Base-by-base conservation (phyloP, 2,113 vertebrate genomes). In the Anoplopoma fimbria region DNA sequence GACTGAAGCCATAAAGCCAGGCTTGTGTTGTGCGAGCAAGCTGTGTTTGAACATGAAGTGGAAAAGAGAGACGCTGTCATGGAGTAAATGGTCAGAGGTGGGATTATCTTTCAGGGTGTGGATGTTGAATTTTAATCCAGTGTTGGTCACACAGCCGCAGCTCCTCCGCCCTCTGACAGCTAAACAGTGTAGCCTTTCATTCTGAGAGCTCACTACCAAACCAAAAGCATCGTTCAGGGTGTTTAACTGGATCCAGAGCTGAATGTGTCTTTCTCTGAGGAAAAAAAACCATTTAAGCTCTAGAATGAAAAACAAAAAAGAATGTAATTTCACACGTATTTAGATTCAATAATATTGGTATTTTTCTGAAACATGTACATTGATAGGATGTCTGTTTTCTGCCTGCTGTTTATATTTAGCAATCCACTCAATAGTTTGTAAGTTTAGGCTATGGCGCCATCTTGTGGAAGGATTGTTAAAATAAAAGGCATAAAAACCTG, bases 151-250 rank as follows among this genome's bases (percentile, higher is more conserved):
- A 75, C 42, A 53, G 72, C 84, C 77, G 13, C 84, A 83, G 74
- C 75, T 79, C 55, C 79, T 69, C 83, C 25, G 49, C 69, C 53
- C 75, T 69, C 60, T 36, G 61, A 80, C 77, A 78, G 91, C 92
- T 88, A 76, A 94, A 93, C 90, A 85, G 91, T 79, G 81, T 88
- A 89, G 85, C 51, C 84, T 91, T 91, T 95, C 86, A 91, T 89
- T 92, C 92, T 91, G 88, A 91, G 53, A 65, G 40, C 85, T 95
- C 93, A 75, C 73, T 51, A 77, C 81, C 70, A 77, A 95, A 91
- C 93, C 89, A 92, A 89, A 92, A 87, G 78, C 79, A 87, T 91
- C 90, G 90, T 92, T 91, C 80, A 91, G 79, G 86, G 31, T 81
- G 75, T 86, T 62, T 83, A 65, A 89, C 90, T 72, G 82, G 85